Base-by-base conservation (phyloP, 2,113 vertebrate genomes). In the Okapia johnstoni region DNA sequence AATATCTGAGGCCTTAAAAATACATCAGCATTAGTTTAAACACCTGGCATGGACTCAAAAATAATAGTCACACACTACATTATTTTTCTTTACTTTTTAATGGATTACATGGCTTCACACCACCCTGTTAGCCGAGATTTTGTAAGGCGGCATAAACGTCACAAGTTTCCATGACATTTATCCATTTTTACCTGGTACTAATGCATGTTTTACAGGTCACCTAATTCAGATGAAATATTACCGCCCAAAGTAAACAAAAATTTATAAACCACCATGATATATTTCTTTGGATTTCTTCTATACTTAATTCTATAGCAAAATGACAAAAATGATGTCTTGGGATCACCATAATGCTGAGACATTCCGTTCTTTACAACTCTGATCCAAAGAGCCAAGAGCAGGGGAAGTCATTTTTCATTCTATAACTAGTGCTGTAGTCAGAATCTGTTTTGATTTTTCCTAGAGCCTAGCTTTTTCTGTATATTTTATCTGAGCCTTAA, bases 1-100 rank as follows among this genome's bases (percentile, higher is more conserved):
- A 97, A 81, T 88, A 89, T 19, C 76, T 33, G 81, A 73, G 76
- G 63, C 40, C 28, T 91, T 46, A 15, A 96, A 94, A 85, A 88
- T 58, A 33, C 4, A n/a, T 77, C 28, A n/a, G 14, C 58, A 33
- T 80, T 55, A 9, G 50, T 93, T 88, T 80, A 61, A 81, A 89
- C n/a, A 57, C 84, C 58, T 88, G 50, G n/a, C 23, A 57, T 17
- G 7, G 73, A 40, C 28, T 87, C 88, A 81, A n/a, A n/a, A 52
- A 21, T 73, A 79, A 79, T 77, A 76, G 21, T 43, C 23, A 43
- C 5, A 36, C 23, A 79, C 19, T 70, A 25, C 66, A 43, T 52
- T 30, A 76, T 25, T 95, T 80, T 87, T 58, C 26, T 48, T 52
- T 61, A 77, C 66, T 57, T 84, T 88, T 60, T 36, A 33, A 25